Percentiles rank a stretch among this genome's conserved stretches.
These are phyloP conservation scores for Parnassius smintheus DNA, from an alignment of 2,888 invertebrate species.

Conservation along the genomic window DNA sequence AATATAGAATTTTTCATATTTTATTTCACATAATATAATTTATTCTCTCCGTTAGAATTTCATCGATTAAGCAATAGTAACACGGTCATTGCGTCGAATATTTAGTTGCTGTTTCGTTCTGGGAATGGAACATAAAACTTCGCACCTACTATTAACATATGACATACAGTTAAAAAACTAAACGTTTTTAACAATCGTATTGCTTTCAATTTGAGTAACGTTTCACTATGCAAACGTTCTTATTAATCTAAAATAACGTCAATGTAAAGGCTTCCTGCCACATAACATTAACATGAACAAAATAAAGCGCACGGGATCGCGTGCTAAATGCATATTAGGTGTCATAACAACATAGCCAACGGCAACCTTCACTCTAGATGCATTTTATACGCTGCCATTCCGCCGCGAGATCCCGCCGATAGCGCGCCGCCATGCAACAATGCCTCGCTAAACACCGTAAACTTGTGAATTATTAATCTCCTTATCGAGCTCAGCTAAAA, in stretches of 20 bases:
- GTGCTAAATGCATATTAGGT: constrained; percentile 75
- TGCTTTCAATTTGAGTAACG: no score
- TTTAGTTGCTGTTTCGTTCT: no score
- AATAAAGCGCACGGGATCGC: constrained; percentile 57
- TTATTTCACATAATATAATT: no score
- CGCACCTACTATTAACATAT: no score
- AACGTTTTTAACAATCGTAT: no score
- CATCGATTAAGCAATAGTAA: no score
- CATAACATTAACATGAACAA: constrained; percentile 53
- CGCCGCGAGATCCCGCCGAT: constrained; percentile 62
- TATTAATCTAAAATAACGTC: constrained; percentile 52
- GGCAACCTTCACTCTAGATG: constrained; percentile 58
- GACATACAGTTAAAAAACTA: no score
- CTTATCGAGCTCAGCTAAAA: constrained; percentile 57
- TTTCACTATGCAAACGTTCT: constrained; percentile 28
- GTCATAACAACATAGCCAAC: constrained; percentile 62
- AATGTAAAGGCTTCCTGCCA: constrained; percentile 48
- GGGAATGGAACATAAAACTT: no score
- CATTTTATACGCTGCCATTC: constrained; percentile 63
- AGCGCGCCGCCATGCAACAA: constrained; percentile 68
- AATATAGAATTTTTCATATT: no score
- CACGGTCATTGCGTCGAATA: no score
- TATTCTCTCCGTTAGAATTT: no score
- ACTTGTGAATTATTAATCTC: constrained; percentile 79
- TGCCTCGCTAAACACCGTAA: constrained; percentile 74